Percentiles rank a stretch among this genome's conserved stretches.
These are phyloP conservation scores for Trilocha varians DNA, from an alignment of 2,888 invertebrate species.

Conservation along the genomic window DNA sequence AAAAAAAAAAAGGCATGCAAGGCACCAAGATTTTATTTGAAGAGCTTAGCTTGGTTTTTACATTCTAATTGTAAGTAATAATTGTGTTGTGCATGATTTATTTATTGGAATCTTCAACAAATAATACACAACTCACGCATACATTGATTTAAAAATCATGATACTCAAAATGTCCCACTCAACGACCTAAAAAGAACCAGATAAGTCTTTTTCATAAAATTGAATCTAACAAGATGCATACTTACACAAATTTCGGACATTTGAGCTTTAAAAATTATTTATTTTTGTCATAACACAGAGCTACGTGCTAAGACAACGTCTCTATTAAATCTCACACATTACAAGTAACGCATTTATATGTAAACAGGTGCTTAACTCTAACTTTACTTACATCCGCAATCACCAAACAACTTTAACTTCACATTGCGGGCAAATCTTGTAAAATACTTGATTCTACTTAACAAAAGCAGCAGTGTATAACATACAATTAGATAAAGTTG, in stretches of 20 bases:
- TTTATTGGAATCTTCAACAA: too few species aligned
- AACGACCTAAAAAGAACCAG: too few species aligned
- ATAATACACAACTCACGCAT: too few species aligned
- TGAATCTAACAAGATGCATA: slow-evolving; percentile 7
- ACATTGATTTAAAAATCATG: too few species aligned
- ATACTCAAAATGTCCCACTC: too few species aligned
- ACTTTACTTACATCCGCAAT: slow-evolving; percentile 60
- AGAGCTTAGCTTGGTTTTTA: too few species aligned
- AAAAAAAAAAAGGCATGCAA: too few species aligned
- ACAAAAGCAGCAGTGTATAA: slow-evolving; percentile 18
- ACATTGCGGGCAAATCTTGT: slow-evolving; percentile 18
- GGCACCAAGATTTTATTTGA: too few species aligned
- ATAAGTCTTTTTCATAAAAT: too few species aligned
- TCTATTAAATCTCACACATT: slow-evolving; percentile 58
- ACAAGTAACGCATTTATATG: slow-evolving; percentile 42
- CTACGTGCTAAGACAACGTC: slow-evolving; percentile 33
- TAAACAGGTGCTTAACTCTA: slow-evolving; percentile 58
- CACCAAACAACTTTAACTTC: too few species aligned
- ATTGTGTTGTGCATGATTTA: too few species aligned
- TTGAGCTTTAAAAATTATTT: slow-evolving; percentile 33
- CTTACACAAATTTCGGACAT: slow-evolving; percentile 25
- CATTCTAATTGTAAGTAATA: too few species aligned
- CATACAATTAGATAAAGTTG: slow-evolving; percentile 8
- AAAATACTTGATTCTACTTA: background rate
- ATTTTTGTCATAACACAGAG: slow-evolving; percentile 35